Conservation (phyloP, 2,113 vertebrate genomes). For the Brachyhypopomus occidentalis region DNA sequence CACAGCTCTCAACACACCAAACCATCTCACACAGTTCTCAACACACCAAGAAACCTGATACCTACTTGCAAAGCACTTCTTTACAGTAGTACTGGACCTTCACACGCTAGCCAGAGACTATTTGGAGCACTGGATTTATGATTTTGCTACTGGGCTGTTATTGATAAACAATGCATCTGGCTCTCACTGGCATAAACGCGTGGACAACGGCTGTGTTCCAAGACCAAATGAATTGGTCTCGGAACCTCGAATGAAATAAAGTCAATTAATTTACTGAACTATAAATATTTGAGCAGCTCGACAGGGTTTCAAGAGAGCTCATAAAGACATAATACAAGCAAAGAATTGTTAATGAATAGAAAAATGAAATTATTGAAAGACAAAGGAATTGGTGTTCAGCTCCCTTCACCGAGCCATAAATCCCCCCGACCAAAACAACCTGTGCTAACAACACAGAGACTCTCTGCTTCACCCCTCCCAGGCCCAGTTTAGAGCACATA, state of each 20-base stretch:
- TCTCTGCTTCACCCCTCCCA: conserved; percentile 43
- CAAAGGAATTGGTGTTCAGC: neutral
- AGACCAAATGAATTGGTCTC: conserved; percentile 17
- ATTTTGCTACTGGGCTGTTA: neutral
- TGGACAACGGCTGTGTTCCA: neutral
- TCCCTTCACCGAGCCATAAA: conserved; percentile 12
- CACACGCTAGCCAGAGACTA: neutral
- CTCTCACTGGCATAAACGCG: conserved; percentile 21
- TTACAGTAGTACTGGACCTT: neutral
- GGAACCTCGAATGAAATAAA: conserved; percentile 25
- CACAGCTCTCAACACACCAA: no score
- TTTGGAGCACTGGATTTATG: neutral
- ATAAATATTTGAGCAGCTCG: conserved; percentile 19
- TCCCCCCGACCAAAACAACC: conserved; percentile 8
- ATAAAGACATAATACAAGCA: conserved; percentile 24
- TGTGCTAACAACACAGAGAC: conserved; percentile 48
- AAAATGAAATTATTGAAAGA: conserved; percentile 23
- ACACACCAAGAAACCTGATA: neutral
- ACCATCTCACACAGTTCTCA: neutral
- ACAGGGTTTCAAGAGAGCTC: conserved; percentile 21
- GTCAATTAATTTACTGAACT: conserved; percentile 15
- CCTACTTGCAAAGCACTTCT: neutral
- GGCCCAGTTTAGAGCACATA: conserved; percentile 17
- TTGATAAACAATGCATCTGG: conserved; percentile 26
- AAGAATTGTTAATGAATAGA: conserved; percentile 16